Evolutionary conservation across 2,888 invertebrate species (phyloP), one percentile per base, ranked within the genome.

Genomic region (Nebria brevicollis): DNA sequence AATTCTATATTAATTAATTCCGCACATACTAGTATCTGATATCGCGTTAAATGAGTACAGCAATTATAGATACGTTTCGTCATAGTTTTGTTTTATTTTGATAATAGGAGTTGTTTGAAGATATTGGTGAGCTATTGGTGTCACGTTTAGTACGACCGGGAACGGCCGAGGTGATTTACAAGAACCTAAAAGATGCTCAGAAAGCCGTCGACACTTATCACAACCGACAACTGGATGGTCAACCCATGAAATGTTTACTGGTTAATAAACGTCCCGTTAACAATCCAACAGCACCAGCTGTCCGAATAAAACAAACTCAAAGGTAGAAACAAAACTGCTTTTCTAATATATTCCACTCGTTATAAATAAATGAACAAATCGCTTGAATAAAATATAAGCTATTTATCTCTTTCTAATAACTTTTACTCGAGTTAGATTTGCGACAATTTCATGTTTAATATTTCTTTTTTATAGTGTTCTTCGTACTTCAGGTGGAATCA

Each of bases 121-220:
- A 97, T 87, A 94, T 98, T 83, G 98, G 98, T 0, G 94, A 96
- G 72, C 91, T 98, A 87, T 90, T 95, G 80, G 94, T 95, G 84
- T 97, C 97, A 0, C 93, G 95, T 85, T 90, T 98, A 85, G 94
- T 97, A 13, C 93, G 96, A 72, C 94, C 95, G 0, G 98, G 98
- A 0, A 94, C 95, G 1, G 98, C 97, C 0, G 97, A 98, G 90
- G 97, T 98, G 0, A 95, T 97, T 84, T 98, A 97, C 88, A 94
- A 95, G 86, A 94, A 93, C 72, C 91, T 95, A 84, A 94, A 95
- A 84, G 96, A 97, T 89, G 98, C 98, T 43, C 94, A 96, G 85
- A 94, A 94, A 88, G 97, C 98, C 1, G 96, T 97, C 2, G 96
- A 97, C 85, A 94, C 96, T 77, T 98, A 98, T 89, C 97, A 98